Evolutionary conservation across 1,140 invertebrate species (phyloP), one percentile per base, ranked within the genome.

Genomic region (Pseudobourletiella spinata): DNA sequence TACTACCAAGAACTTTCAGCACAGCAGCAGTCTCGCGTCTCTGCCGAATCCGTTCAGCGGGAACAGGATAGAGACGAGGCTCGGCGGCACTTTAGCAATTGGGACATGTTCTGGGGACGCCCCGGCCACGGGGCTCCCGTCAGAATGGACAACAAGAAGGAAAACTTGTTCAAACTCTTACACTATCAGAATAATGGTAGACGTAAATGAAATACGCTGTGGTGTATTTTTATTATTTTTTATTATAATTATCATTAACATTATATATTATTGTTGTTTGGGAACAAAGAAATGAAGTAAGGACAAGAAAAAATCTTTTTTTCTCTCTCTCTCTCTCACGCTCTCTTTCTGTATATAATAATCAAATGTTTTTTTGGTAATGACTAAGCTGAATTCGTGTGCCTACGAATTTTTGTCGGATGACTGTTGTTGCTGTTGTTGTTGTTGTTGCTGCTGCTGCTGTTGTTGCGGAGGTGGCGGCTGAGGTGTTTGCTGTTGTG

Each of bases 371-470:
- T 54, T 28, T 54, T 54, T 54, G 50, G 50, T 54, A 54, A 54
- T 35, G 26, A 54, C 14, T 32, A 56, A 56, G n/a, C n/a, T 18
- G 30, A 25, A 35, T 16, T 20, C 6, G 39, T 8, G 18, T 56
- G 39, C 15, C 54, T 56, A 35, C 22, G 30, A 30, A 20, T 32
- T 35, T 20, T 56, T 56, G 20, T 56, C 30, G 16, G 28, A 15
- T 32, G 54, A 56, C 54, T 56, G 54, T 32, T 56, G 54, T 39
- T 56, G 54, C 24, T 56, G 29, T 32, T 61, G 59, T 28, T 61
- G 59, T n/a, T 39, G n/a, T 14, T 56, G 50, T 18, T 52, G 50
- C 18, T 30, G 30, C 4, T 56, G 22, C 29, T 14, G 3, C 11
- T 11, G 54, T n/a, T n/a, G n/a, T n/a, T n/a, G n/a, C n/a, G n/a